Base-by-base conservation (phyloP, 2,888 invertebrate species). In the Neria commutata region DNA sequence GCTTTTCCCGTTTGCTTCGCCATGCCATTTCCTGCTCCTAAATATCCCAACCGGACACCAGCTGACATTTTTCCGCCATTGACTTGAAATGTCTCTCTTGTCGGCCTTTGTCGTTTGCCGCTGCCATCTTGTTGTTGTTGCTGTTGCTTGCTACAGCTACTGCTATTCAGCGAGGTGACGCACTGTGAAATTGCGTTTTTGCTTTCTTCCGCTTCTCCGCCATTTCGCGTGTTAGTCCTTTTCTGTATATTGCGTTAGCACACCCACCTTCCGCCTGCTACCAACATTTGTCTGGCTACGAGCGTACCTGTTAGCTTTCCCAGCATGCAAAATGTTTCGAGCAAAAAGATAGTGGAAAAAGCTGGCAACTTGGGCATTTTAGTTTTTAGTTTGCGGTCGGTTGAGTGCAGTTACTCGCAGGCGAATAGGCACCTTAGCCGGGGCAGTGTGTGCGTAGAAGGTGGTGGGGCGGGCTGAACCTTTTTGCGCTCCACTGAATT, bases 31-130 rank as follows among this genome's bases (percentile, higher is more conserved):
- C 29, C 6, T 29, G 29, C 11, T 11, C 29, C 6, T 29, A 14
- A 17, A 42, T 21, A 42, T 6, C 19, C 17, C 14, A 14, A 14
- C 21, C 50, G 61, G 54, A 54, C 56, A 62, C 58, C 62, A 62
- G 58, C 58, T 62, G 62, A 58, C 47, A 53, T 33, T 54, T 54
- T 54, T 59, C 47, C 58, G 54, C 58, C 56, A 59, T 62, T 59
- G 50, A 61, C n/a, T 37, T 46, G 5, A 17, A 40, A 34, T 50
- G 50, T 34, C 33, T 23, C 50, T 17, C 33, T 34, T 16, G n/a
- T 14, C 16, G 49, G 21, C 50, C 19, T 19, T 34, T 16, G n/a
- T 14, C 16, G 49, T 49, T 11, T 16, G 23, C 21, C 19, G n/a
- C 29, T 25, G 29, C n/a, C n/a, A n/a, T n/a, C n/a, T 26, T 48